A percentile compares a stretch with the other conserved stretches of the same genome.
Evolutionary conservation across 2,797 vertebrate genomes (phyloP).

Genomic region (Takifugu ocellatus): DNA sequence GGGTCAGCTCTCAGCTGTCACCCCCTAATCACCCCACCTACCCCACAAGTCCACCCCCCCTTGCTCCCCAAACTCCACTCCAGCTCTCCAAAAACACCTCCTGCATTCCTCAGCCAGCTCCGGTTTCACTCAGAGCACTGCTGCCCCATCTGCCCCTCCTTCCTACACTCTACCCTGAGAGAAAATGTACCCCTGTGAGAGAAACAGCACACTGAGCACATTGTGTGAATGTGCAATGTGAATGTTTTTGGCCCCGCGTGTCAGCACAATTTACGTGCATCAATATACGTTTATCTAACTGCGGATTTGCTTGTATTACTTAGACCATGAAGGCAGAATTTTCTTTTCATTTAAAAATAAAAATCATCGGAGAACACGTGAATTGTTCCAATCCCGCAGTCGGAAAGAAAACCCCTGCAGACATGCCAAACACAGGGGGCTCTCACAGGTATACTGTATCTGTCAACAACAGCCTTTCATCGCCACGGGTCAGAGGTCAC

Average conservation of each 20-base stretch:
- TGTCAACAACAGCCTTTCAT: conserved; percentile 71
- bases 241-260: conserved; percentile 30
- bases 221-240: conserved; percentile 53
- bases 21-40: conserved; percentile 81
- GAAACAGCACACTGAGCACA: conserved; percentile 55
- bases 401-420: conserved; percentile 60
- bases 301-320: conserved; percentile 33
- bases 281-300: conserved; percentile 56
- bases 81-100: conserved; percentile 58
- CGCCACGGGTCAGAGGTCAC: conserved; percentile 67
- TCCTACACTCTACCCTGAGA: conserved; percentile 65
- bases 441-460: conserved; percentile 79
- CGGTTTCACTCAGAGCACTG: conserved; percentile 74
- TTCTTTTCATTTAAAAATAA: too few relatives aligned
- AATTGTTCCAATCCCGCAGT: conserved; percentile 42
- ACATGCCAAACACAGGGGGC: conserved; percentile 63
- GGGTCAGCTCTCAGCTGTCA: conserved; percentile 84
- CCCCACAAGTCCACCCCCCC: conserved; percentile 54
- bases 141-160: conserved; percentile 71
- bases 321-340: conserved; percentile 22
- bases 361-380: conserved; percentile 26
- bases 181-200: conserved; percentile 65
- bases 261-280: conserved; percentile 38
- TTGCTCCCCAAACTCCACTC: conserved; percentile 62
- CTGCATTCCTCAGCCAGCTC: conserved; percentile 76